Evolutionary conservation across 2,113 vertebrate species (phyloP).

Genomic region (Euleptes europaea): DNA sequence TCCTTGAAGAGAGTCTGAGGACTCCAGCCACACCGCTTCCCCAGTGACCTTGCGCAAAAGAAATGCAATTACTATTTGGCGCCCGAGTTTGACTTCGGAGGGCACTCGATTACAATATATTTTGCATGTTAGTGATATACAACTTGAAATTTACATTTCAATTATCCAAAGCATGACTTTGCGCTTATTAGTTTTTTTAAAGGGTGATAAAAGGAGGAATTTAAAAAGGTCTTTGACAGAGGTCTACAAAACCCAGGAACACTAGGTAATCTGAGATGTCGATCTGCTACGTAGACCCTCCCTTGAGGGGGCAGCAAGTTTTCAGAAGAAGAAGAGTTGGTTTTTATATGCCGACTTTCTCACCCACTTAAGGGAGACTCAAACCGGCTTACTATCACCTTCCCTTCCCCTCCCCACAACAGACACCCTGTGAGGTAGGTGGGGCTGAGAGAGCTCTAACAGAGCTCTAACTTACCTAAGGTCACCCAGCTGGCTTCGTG

Average conservation of each 20-base stretch:
- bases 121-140: conserved; percentile 49
- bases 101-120: conserved; percentile 42
- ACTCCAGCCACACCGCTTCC: background rate
- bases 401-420: no score
- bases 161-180: conserved; percentile 51
- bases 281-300: background rate
- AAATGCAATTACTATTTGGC: conserved; percentile 50
- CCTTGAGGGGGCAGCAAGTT: background rate
- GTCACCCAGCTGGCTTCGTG: no score
- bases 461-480: no score
- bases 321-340: no score
- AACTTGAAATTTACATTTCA: conserved; percentile 55
- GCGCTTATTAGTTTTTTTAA: conserved; percentile 43
- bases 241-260: background rate
- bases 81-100: conserved; percentile 37
- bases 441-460: no score
- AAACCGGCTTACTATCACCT: no score
- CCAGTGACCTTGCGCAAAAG: conserved; percentile 54
- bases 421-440: no score
- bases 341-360: no score
- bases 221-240: conserved; percentile 22
- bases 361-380: no score
- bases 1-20: conserved; percentile 12
- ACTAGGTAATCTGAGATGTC: background rate
- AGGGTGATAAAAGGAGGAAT: conserved; percentile 43